These are phyloP conservation scores for Leontopithecus rosalia DNA, from an alignment of 2,797 vertebrate genomes.

Conservation along the genomic window DNA sequence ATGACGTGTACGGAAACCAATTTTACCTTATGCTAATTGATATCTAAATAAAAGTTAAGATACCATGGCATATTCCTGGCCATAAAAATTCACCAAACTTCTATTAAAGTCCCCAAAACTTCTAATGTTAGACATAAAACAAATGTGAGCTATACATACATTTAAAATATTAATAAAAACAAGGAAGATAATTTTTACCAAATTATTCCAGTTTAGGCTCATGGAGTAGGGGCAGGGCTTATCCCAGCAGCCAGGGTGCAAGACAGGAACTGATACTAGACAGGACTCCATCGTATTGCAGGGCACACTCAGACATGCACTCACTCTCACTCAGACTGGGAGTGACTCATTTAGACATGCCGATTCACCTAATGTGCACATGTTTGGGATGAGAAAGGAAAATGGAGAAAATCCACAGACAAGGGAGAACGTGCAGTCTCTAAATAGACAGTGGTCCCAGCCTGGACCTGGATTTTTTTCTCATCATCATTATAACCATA, in stretches of 20 bases:
- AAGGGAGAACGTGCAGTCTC: background rate
- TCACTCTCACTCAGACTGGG: background rate
- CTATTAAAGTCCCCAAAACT: background rate
- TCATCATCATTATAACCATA: background rate
- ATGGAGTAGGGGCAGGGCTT: background rate
- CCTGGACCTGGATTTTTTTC: background rate
- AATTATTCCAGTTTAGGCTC: background rate
- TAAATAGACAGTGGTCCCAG: background rate
- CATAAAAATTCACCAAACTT: background rate
- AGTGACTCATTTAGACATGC: background rate
- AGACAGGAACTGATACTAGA: background rate
- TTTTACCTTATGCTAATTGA: background rate
- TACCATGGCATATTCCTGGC: background rate
- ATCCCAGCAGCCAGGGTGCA: background rate
- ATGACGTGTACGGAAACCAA: background rate
- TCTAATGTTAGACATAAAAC: background rate
- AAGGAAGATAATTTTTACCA: background rate
- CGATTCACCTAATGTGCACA: background rate
- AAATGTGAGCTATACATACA: background rate
- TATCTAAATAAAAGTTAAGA: background rate
- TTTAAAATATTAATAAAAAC: background rate
- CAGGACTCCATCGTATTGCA: background rate
- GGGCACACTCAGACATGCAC: background rate
- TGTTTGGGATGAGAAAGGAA: background rate
- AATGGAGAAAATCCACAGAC: background rate